A percentile compares a stretch with the other conserved stretches of the same genome.
These are phyloP conservation scores for Typhlichthys eigenmanni DNA, from an alignment of 2,797 vertebrate genomes.

Conservation along the genomic window DNA sequence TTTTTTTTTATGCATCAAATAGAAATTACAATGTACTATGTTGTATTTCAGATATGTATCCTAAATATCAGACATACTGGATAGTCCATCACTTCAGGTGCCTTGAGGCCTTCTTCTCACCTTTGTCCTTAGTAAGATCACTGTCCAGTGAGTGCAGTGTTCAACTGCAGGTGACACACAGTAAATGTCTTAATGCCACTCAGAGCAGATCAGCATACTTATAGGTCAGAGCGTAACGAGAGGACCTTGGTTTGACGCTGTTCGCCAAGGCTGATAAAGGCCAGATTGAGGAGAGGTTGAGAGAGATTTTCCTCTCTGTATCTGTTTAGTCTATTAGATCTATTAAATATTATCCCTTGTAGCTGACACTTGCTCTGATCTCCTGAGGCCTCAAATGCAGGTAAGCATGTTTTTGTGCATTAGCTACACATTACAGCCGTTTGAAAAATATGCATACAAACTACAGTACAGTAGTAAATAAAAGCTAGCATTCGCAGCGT, in stretches of 20 bases:
- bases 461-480: constrained; percentile 41
- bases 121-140: constrained; percentile 25
- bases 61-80: too few relatives aligned
- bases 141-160: not conserved
- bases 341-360: constrained; percentile 38
- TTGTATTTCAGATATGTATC: too few relatives aligned
- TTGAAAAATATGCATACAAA: constrained; percentile 50
- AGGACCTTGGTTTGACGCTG: constrained; percentile 47
- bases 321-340: constrained; percentile 35
- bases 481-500: constrained; percentile 47
- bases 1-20: too few relatives aligned
- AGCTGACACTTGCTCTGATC: constrained; percentile 54
- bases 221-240: constrained; percentile 61
- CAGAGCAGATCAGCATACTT: constrained; percentile 62
- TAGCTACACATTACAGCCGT: constrained; percentile 48
- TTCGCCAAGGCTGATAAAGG: constrained; percentile 57
- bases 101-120: constrained; percentile 19
- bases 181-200: constrained; percentile 60
- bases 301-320: constrained; percentile 65
- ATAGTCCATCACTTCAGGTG: constrained; percentile 28
- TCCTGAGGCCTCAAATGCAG: constrained; percentile 49
- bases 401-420: constrained; percentile 58
- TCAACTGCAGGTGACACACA: constrained; percentile 18
- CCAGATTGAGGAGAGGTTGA: constrained; percentile 58
- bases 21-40: too few relatives aligned